Evolutionary conservation across 2,888 invertebrate species (phyloP).

Genomic region (Lamproptera curius): DNA sequence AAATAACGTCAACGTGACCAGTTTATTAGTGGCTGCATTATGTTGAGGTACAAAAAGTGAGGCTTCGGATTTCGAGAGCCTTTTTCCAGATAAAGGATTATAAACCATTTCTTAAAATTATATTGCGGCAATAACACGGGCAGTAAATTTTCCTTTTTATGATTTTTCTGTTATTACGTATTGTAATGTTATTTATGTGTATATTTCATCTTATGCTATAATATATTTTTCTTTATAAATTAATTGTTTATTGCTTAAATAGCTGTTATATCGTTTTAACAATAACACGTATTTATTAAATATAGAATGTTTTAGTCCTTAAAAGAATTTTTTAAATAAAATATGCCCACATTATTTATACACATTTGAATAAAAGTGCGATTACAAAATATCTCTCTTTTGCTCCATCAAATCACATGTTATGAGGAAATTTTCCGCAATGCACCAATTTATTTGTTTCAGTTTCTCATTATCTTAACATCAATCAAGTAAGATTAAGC

Average conservation of each 20-base stretch:
- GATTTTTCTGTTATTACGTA: too few relatives aligned
- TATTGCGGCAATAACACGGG: conserved; percentile 38
- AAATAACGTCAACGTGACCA: conserved; percentile 72
- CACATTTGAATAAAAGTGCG: too few relatives aligned
- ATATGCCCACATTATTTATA: too few relatives aligned
- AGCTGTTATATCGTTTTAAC: too few relatives aligned
- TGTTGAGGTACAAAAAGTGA: conserved; percentile 48
- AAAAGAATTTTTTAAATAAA: too few relatives aligned
- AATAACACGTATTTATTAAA: too few relatives aligned
- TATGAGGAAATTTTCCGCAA: not conserved
- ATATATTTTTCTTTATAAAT: too few relatives aligned
- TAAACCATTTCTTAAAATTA: conserved; percentile 44
- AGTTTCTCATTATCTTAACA: not conserved
- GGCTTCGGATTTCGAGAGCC: conserved; percentile 47
- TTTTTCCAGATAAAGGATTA: conserved; percentile 43
- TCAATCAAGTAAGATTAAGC: not conserved
- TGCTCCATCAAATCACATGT: not conserved
- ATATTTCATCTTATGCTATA: too few relatives aligned
- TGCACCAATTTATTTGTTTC: not conserved
- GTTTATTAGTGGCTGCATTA: conserved; percentile 70
- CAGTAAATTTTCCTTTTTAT: conserved; percentile 53
- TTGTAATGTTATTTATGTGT: too few relatives aligned
- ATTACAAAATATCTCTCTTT: not conserved
- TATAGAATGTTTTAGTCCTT: too few relatives aligned
- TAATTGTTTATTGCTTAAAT: too few relatives aligned